Conservation (phyloP, 1,140 invertebrate species). For the Ostrea denselamellosa region DNA sequence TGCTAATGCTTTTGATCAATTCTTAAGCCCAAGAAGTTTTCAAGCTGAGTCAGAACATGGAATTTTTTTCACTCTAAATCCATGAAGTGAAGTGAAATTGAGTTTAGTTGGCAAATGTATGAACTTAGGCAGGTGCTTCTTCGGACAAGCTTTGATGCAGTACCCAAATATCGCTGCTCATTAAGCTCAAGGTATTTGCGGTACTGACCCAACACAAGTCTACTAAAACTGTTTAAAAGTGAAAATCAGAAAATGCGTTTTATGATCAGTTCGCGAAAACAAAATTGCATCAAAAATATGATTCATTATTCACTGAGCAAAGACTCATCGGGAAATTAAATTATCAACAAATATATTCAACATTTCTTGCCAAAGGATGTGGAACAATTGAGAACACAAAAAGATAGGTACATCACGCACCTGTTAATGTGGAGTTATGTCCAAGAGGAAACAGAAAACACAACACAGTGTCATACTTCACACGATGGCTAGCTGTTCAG, state of each 20-base stretch:
- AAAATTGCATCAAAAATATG: too few species aligned
- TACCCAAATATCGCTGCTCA: neutral
- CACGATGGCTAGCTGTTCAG: neutral
- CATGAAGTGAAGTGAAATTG: constrained; percentile 25
- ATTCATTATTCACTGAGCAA: too few species aligned
- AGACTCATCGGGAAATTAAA: too few species aligned
- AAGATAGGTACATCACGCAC: neutral
- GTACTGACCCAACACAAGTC: neutral
- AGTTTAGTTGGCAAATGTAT: constrained; percentile 22
- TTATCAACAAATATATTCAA: too few species aligned
- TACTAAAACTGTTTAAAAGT: too few species aligned
- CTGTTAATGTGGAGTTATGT: neutral
- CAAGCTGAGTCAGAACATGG: constrained; percentile 22
- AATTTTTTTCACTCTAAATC: neutral
- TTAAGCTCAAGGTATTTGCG: neutral
- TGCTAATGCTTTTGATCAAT: neutral
- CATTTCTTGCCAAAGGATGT: constrained; percentile 12
- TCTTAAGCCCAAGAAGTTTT: constrained; percentile 6
- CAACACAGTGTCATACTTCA: neutral
- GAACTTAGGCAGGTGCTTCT: constrained; percentile 15
- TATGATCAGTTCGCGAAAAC: too few species aligned
- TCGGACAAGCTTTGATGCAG: neutral
- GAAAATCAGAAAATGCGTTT: too few species aligned
- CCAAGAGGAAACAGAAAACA: neutral
- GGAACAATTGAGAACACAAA: neutral